Percentiles rank a stretch among this genome's conserved stretches.
These are phyloP conservation scores for Trichogramma dendrolimi DNA, from an alignment of 2,888 invertebrate genomes.

Conservation along the genomic window DNA sequence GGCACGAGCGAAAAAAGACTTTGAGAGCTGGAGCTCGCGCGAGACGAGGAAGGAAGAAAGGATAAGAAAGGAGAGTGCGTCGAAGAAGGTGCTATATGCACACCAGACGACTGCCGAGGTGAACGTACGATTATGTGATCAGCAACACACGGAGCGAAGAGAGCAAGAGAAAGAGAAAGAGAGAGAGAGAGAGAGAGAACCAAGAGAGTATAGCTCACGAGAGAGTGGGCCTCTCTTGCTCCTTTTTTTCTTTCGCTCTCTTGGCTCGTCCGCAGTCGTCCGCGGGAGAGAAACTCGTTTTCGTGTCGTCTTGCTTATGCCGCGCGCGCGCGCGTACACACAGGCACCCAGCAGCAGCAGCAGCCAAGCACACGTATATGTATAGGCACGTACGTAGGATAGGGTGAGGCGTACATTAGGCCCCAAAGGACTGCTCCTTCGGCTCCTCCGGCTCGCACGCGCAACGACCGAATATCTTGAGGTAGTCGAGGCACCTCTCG, in stretches of 20 bases:
- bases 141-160: conserved; percentile 29
- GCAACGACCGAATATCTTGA: too few species aligned
- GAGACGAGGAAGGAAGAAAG: conserved; percentile 3
- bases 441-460: too few species aligned
- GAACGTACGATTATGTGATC: conserved; percentile 50
- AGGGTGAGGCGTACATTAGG: too few species aligned
- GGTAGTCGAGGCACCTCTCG: too few species aligned
- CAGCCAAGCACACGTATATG: too few species aligned
- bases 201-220: background rate
- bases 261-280: conserved; percentile 2
- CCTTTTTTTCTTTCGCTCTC: conserved; percentile 35
- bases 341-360: too few species aligned
- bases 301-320: conserved; percentile 32
- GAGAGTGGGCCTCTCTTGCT: conserved; percentile 39
- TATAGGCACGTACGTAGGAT: too few species aligned
- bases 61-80: background rate
- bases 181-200: too few species aligned
- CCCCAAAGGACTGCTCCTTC: too few species aligned
- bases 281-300: conserved; percentile 42
- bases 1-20: background rate
- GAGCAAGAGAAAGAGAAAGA: background rate
- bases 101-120: conserved; percentile 35
- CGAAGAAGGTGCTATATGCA: conserved; percentile 14
- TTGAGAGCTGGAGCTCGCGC: background rate
- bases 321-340: conserved; percentile 7